phyloP scores from a whole-genome alignment of 1,140 invertebrate genomes.

The Bombus impatiens region DNA sequence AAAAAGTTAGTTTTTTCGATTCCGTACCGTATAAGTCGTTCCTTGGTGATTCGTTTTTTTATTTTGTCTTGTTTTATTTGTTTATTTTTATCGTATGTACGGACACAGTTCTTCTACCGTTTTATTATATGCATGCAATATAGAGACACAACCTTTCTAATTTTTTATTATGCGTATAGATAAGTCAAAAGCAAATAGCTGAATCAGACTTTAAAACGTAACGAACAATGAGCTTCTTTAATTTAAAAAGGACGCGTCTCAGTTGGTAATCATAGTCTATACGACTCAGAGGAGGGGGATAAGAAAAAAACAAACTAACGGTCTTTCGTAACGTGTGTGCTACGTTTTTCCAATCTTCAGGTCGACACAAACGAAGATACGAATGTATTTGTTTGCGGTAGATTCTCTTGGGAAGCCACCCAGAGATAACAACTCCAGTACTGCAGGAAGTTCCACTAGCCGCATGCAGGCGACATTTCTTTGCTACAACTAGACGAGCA shows the following conservation, averaged over 20 bases:
- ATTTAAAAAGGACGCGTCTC: constrained; percentile 6
- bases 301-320: constrained; percentile 37
- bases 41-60: too few relatives aligned
- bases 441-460: constrained; percentile 48
- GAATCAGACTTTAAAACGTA: neutral
- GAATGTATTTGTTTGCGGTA: constrained; percentile 58
- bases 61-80: too few relatives aligned
- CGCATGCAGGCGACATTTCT: constrained; percentile 15
- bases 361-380: constrained; percentile 37
- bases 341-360: neutral
- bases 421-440: constrained; percentile 44
- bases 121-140: too few relatives aligned
- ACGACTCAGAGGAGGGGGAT: neutral
- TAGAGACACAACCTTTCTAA: too few relatives aligned
- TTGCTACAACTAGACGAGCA: neutral
- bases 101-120: too few relatives aligned
- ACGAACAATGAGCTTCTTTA: neutral
- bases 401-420: constrained; percentile 45
- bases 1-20: too few relatives aligned
- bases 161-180: too few relatives aligned
- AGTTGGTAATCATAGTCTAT: constrained; percentile 6
- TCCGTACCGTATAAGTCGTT: too few relatives aligned
- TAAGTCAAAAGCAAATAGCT: neutral
- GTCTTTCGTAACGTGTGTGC: constrained; percentile 22
- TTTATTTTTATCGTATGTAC: too few relatives aligned